A percentile compares a stretch with the other conserved stretches of the same genome.
Conservation (phyloP, 2,888 invertebrate genomes). For the Dinocampus coccinellae region DNA sequence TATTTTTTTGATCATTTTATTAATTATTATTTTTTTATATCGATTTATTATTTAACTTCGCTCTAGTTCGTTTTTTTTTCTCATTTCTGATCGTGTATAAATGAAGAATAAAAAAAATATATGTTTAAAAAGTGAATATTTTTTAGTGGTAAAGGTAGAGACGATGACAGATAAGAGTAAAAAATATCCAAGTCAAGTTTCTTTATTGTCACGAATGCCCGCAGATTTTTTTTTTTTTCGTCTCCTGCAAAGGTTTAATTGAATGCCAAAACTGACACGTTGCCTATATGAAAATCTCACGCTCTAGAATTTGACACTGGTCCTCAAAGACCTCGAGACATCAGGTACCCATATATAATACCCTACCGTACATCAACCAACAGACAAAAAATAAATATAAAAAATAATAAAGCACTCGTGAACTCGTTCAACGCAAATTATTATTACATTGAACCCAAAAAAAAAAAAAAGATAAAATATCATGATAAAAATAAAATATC, state of each 20-base stretch:
- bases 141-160: neutral
- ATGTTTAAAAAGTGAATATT: too few relatives aligned
- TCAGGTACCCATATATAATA: conserved; percentile 49
- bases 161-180: conserved; percentile 39
- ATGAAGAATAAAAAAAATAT: too few relatives aligned
- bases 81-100: too few relatives aligned
- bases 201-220: neutral
- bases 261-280: conserved; percentile 38
- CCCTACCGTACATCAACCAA: neutral
- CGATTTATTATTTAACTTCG: too few relatives aligned
- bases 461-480: conserved; percentile 4
- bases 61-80: too few relatives aligned
- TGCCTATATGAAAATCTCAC: conserved; percentile 54
- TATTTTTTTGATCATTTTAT: too few relatives aligned
- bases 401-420: neutral
- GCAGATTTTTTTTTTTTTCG: conserved; percentile 2
- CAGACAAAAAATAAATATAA: neutral
- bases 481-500: neutral
- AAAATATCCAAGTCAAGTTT: conserved; percentile 39
- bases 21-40: too few relatives aligned
- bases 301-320: conserved; percentile 66
- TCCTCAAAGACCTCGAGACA: conserved; percentile 47
- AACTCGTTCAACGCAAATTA: neutral
- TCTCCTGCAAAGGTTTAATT: conserved; percentile 43
- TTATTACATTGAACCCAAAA: neutral